Evolutionary conservation across 2,113 vertebrate species (phyloP).

Genomic region (Lagopus leucura): DNA sequence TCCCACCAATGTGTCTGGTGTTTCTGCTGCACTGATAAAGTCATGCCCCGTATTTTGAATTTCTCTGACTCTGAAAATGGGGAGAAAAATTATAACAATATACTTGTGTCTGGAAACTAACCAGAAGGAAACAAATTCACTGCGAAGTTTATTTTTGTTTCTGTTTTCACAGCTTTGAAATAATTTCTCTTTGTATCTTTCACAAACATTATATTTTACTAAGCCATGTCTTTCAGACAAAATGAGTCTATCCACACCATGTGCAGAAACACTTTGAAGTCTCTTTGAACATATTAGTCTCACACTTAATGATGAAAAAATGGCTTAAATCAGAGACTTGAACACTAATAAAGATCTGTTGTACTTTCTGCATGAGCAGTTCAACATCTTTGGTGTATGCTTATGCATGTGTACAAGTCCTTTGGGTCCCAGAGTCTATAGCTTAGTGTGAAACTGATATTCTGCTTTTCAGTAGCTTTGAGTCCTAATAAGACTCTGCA

Average conservation of each 20-base stretch:
- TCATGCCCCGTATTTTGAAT: background rate
- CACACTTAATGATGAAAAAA: background rate
- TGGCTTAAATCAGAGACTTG: background rate
- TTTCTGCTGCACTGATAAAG: background rate
- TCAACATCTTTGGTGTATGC: background rate
- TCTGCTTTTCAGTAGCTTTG: background rate
- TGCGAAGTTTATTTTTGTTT: background rate
- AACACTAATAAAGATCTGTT: background rate
- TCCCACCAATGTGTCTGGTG: background rate
- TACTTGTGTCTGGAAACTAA: background rate
- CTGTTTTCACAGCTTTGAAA: slow-evolving; percentile 41
- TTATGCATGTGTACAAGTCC: background rate
- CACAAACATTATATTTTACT: slow-evolving; percentile 24
- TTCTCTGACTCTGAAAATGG: background rate
- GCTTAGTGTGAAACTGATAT: background rate
- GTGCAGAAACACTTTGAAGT: background rate
- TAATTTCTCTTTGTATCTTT: slow-evolving; percentile 14
- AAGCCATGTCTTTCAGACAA: background rate
- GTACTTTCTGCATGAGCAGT: background rate
- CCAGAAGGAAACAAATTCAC: slow-evolving; percentile 50
- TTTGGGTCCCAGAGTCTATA: background rate
- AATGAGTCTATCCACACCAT: background rate
- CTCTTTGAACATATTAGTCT: background rate
- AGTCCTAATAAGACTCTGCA: background rate
- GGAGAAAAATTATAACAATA: background rate